Evolutionary conservation across 2,888 invertebrate species (phyloP).

Genomic region (Tipula confusa): DNA sequence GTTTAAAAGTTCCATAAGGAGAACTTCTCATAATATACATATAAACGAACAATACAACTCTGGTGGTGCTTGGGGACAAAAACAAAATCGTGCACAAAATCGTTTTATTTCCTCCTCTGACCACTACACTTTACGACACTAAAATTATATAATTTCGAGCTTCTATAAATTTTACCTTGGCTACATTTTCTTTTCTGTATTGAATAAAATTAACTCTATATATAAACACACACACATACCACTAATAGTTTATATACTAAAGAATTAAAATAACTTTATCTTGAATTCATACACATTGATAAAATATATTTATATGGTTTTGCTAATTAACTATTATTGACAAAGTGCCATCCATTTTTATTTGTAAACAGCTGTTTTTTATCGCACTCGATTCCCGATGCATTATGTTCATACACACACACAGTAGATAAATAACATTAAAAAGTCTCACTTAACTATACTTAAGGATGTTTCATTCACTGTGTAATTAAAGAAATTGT

Average conservation of each 20-base stretch:
- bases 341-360: background rate
- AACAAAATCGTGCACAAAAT: background rate
- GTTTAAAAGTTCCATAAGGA: no score
- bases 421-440: background rate
- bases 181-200: background rate
- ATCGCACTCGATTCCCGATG: background rate
- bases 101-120: background rate
- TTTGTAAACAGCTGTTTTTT: background rate
- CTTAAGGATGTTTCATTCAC: background rate
- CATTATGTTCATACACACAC: background rate
- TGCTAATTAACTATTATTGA: background rate
- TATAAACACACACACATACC: background rate
- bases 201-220: background rate
- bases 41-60: background rate
- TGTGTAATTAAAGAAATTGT: no score
- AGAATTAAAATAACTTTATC: background rate
- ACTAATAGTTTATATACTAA: background rate
- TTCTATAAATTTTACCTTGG: conserved; percentile 1
- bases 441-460: no score
- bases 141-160: background rate
- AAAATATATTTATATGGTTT: background rate
- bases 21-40: background rate
- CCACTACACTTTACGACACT: background rate
- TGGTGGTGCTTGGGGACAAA: no score
- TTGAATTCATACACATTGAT: background rate